Percentiles rank a stretch among this genome's conserved stretches.
Conservation (phyloP, 2,888 invertebrate species). For the Scaptomyza flava region DNA sequence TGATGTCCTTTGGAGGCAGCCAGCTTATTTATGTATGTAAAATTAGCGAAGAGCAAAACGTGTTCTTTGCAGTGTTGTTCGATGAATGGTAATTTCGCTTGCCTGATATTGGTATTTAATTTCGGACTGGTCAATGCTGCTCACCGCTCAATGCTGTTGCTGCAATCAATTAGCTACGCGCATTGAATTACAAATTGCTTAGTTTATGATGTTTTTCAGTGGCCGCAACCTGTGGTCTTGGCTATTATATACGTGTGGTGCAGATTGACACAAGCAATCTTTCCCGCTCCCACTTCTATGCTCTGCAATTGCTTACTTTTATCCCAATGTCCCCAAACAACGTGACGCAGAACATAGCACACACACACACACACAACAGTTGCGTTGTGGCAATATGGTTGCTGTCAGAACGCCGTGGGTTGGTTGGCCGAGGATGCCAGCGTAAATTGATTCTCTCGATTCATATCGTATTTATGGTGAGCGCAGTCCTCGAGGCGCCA, state of each 20-base stretch:
- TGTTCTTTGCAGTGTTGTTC: slow-evolving; percentile 38
- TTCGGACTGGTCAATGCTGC: slow-evolving; percentile 43
- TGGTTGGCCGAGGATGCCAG: slow-evolving; percentile 6
- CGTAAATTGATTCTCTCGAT: slow-evolving; percentile 65
- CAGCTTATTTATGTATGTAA: slow-evolving; percentile 53
- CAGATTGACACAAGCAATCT: slow-evolving; percentile 10
- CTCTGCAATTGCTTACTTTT: slow-evolving; percentile 35
- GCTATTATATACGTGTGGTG: slow-evolving; percentile 7
- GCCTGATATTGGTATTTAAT: slow-evolving; percentile 44
- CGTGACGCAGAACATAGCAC: slow-evolving; percentile 39
- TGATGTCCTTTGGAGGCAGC: slow-evolving; percentile 6
- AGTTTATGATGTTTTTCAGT: slow-evolving; percentile 46
- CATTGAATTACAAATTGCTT: slow-evolving; percentile 67
- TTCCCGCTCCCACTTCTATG: background rate
- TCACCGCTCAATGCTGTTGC: slow-evolving; percentile 31
- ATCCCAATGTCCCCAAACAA: slow-evolving; percentile 36
- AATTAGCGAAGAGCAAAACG: slow-evolving; percentile 44
- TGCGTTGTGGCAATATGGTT: slow-evolving; percentile 15
- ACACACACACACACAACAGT: slow-evolving; percentile 31
- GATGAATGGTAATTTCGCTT: slow-evolving; percentile 15
- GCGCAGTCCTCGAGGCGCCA: slow-evolving; percentile 21
- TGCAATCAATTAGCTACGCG: slow-evolving; percentile 65
- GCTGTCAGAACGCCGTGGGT: background rate
- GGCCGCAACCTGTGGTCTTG: slow-evolving; percentile 16
- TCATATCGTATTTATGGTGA: slow-evolving; percentile 59